These are phyloP conservation scores for Nephotettix cincticeps DNA, from an alignment of 1,140 invertebrate genomes.

Conservation along the genomic window DNA sequence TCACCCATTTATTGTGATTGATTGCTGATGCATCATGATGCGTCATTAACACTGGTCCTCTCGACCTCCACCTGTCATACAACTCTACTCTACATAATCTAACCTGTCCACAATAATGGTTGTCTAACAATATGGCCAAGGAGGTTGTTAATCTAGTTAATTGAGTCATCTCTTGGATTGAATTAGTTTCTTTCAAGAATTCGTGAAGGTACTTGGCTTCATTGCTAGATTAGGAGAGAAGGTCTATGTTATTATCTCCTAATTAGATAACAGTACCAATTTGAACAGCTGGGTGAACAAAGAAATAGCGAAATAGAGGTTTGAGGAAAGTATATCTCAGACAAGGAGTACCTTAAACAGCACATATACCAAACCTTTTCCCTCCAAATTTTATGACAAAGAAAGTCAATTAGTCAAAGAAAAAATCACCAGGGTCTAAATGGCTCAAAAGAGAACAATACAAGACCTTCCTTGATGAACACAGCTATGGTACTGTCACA, in stretches of 20 bases:
- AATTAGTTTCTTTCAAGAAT: neutral
- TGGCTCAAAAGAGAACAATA: too few species aligned
- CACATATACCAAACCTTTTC: neutral
- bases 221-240: neutral
- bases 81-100: too few species aligned
- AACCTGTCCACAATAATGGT: too few species aligned
- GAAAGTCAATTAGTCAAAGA: neutral
- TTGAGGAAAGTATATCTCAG: neutral
- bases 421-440: too few species aligned
- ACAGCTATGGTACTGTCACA: too few species aligned
- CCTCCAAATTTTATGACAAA: neutral
- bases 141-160: neutral
- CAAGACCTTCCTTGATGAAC: too few species aligned
- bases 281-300: neutral
- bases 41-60: too few species aligned
- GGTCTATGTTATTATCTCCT: neutral
- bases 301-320: neutral
- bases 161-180: neutral
- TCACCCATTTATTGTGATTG: too few species aligned
- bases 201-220: neutral
- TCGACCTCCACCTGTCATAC: too few species aligned
- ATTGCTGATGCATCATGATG: too few species aligned
- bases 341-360: neutral
- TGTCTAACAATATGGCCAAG: neutral
- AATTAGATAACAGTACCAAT: neutral